Base-by-base conservation (phyloP, 2,888 invertebrate species). In the Pollenia labialis region DNA sequence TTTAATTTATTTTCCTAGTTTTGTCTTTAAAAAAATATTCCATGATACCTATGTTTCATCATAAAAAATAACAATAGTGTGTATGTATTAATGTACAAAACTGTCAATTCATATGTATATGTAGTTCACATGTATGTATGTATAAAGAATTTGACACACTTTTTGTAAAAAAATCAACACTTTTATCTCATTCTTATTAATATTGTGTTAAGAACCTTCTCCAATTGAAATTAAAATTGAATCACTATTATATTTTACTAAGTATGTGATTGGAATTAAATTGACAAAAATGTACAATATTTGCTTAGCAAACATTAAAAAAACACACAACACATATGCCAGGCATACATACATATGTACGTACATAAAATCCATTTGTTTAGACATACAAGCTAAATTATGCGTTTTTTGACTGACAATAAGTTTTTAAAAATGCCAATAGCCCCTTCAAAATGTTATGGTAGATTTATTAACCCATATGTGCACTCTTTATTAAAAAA, bases 261-360 rank as follows among this genome's bases (percentile, higher is more conserved):
- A 71, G 84, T 81, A 77, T 87, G 87, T 87, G 87, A 84, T 84
- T 81, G 87, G 87, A 84, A 87, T 87, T 75, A 77, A 87, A 87
- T 77, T 81, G 54, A 66, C 44, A 23, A 68, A 81, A 68, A 76
- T 66, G 58, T 76, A 76, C 76, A 79, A 58, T 75, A 60, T 81
- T 81, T 71, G 76, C 52, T 76, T 69, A 80, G 58, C 84, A 83
- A 82, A 52, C 50, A 52, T 58, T 60, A 16, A 79, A 74, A 72
- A 74, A 48, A 18, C 16, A 64, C 62, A 66, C n/a, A 74, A 42
- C 56, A 46, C 52, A 52, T 50, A 18, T 18, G 40, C 4, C 11
- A 14, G 32, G 11, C 14, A 74, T 48, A 16, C 54, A 71, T 62
- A 80, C n/a, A 72, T 56, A 62, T 54, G 42, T 44, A 75, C 48